Conservation (phyloP, 2,113 vertebrate species). For the Lipophrys pholis region DNA sequence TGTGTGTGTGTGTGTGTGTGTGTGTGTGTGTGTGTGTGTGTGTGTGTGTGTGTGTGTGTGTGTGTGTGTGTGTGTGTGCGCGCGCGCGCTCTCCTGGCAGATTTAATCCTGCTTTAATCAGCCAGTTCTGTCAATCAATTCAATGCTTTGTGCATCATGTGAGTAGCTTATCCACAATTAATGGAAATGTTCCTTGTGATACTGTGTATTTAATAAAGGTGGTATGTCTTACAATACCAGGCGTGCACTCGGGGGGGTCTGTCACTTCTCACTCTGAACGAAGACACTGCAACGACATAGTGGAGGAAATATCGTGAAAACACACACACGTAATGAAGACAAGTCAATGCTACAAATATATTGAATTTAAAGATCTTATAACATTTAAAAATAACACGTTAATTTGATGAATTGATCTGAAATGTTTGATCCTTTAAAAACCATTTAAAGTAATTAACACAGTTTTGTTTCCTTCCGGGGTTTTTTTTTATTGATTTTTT, state of each 20-base stretch:
- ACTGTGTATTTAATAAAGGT: constrained; percentile 98
- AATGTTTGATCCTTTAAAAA: too few species aligned
- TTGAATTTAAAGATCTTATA: too few species aligned
- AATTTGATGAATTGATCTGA: too few species aligned
- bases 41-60: constrained; percentile 51
- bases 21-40: constrained; percentile 41
- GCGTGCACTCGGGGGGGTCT: neutral
- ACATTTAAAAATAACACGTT: too few species aligned
- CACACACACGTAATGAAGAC: too few species aligned
- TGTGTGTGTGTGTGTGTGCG: constrained; percentile 39
- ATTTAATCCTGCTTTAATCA: constrained; percentile 94
- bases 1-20: constrained; percentile 47
- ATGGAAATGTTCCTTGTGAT: constrained; percentile 97
- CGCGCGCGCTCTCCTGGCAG: constrained; percentile 87
- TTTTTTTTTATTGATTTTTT: too few species aligned
- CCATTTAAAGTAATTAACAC: too few species aligned
- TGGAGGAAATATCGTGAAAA: too few species aligned
- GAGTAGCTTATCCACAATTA: constrained; percentile 95
- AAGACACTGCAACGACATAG: too few species aligned
- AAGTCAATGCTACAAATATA: too few species aligned
- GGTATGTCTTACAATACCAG: constrained; percentile 90
- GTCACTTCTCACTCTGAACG: neutral
- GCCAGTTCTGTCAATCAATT: constrained; percentile 85
- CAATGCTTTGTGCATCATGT: constrained; percentile 96
- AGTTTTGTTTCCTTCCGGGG: too few species aligned